Conservation (phyloP, 2,888 invertebrate species). For the Melanargia galathea region DNA sequence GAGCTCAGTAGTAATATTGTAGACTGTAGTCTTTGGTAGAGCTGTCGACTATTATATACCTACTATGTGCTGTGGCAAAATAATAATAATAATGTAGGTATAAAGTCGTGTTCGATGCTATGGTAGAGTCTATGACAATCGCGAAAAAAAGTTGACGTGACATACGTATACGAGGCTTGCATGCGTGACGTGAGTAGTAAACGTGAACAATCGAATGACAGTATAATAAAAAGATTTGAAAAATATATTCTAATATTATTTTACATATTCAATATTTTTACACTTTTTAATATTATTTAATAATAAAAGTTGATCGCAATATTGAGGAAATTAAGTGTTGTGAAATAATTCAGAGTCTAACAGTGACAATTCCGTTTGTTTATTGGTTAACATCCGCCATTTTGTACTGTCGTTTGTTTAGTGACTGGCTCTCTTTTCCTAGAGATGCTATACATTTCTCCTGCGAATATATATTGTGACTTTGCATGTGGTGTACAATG, state of each 20-base stretch:
- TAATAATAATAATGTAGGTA: too few species aligned
- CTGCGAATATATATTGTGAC: conserved; percentile 68
- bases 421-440: conserved; percentile 73
- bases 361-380: conserved; percentile 79
- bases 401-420: conserved; percentile 83
- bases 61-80: too few species aligned
- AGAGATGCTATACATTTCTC: conserved; percentile 72
- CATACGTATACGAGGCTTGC: conserved; percentile 42
- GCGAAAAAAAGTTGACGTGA: conserved; percentile 1
- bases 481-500: conserved; percentile 74
- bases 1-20: too few species aligned
- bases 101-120: too few species aligned
- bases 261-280: conserved; percentile 68
- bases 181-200: conserved; percentile 55
- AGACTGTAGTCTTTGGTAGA: too few species aligned
- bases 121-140: neutral
- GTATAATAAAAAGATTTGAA: conserved; percentile 63
- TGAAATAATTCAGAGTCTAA: conserved; percentile 51
- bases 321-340: conserved; percentile 58
- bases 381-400: conserved; percentile 82
- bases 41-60: too few species aligned
- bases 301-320: conserved; percentile 51
- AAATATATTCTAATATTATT: conserved; percentile 66
- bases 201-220: conserved; percentile 77
- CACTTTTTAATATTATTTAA: conserved; percentile 67